phyloP scores from a whole-genome alignment of 2,888 invertebrate species.

The Altica lythri region DNA sequence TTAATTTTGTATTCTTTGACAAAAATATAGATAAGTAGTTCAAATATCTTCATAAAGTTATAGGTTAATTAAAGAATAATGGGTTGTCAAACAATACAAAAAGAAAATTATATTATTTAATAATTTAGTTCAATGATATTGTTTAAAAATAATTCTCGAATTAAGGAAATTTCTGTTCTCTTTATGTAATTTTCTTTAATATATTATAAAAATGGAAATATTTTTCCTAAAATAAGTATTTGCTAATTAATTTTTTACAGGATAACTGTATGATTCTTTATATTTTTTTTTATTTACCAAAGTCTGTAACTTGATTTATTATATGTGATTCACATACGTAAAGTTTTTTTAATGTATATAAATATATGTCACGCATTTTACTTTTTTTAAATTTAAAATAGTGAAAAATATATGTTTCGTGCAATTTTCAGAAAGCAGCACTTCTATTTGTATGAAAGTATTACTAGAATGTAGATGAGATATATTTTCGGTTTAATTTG shows the following conservation, averaged over 20 bases:
- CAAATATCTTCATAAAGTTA: too few species aligned
- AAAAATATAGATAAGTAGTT: too few species aligned
- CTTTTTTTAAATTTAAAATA: constrained; percentile 11
- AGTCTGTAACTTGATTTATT: constrained; percentile 35
- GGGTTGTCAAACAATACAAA: too few species aligned
- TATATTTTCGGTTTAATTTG: constrained; percentile 35
- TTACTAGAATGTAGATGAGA: constrained; percentile 35
- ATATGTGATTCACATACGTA: constrained; percentile 34
- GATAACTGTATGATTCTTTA: background rate
- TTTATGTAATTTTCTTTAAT: too few species aligned
- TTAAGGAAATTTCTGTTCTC: too few species aligned
- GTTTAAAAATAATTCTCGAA: too few species aligned
- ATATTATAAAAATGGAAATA: too few species aligned
- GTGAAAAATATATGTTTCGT: constrained; percentile 20
- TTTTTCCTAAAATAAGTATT: background rate
- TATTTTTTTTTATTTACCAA: constrained; percentile 35
- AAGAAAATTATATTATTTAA: too few species aligned
- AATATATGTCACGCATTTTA: constrained; percentile 13
- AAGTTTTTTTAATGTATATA: constrained; percentile 25
- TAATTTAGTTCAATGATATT: too few species aligned
- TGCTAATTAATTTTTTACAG: background rate
- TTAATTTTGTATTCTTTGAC: too few species aligned
- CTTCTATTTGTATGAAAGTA: constrained; percentile 38
- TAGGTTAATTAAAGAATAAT: too few species aligned
- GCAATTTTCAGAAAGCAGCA: constrained; percentile 33